These are phyloP conservation scores for Metaphire vulgaris DNA, from an alignment of 1,140 invertebrate genomes.

Conservation along the genomic window DNA sequence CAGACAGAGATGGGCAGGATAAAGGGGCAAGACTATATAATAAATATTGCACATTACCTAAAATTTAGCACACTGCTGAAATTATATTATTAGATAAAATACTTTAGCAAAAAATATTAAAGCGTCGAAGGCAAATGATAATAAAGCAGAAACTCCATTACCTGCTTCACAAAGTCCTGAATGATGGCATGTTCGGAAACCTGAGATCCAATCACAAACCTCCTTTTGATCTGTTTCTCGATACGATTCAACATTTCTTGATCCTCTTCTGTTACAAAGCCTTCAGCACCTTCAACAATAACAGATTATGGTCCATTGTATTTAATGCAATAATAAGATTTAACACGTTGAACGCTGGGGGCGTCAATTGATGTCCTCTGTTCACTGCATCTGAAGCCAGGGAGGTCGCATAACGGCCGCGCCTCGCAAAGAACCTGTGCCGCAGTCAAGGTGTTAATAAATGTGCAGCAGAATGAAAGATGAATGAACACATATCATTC, in stretches of 20 bases:
- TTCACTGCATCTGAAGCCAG: no score
- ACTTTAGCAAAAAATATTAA: neutral
- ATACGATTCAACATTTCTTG: constrained; percentile 79
- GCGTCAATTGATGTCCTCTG: no score
- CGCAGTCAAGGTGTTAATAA: no score
- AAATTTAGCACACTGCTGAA: neutral
- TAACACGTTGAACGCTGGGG: no score
- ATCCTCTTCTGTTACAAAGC: constrained; percentile 91
- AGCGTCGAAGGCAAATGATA: neutral
- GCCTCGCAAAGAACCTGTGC: no score
- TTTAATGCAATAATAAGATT: no score
- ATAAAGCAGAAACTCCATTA: constrained; percentile 27
- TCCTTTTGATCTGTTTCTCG: constrained; percentile 87
- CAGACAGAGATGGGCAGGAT: neutral
- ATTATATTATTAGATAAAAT: neutral
- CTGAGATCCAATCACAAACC: constrained; percentile 92
- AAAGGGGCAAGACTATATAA: neutral
- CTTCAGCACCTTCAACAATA: constrained; percentile 71
- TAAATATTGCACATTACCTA: neutral
- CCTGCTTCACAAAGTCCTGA: constrained; percentile 82
- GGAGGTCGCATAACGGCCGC: no score
- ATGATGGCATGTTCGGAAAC: constrained; percentile 90
- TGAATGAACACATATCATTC: no score
- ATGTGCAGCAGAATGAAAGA: no score
- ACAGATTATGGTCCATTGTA: no score